Percentiles rank a stretch among this genome's conserved stretches.
These are phyloP conservation scores for Microcebus griseorufus DNA, from an alignment of 2,113 vertebrate species.

Conservation along the genomic window DNA sequence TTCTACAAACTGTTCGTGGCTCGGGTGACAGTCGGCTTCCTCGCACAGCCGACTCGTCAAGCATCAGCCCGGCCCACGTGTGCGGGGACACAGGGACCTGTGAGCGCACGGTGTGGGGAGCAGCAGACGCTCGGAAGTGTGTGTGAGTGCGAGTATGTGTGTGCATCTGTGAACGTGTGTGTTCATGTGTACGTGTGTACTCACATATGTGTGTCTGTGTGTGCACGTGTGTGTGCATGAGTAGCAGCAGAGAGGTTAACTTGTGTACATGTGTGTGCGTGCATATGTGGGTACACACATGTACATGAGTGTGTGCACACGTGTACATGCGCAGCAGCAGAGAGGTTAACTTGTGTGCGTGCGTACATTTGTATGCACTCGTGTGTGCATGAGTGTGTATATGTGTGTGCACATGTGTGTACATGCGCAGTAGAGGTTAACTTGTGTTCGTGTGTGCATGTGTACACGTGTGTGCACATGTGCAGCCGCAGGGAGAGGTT, in stretches of 20 bases:
- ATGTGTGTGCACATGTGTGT: too few relatives aligned
- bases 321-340: too few relatives aligned
- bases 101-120: constrained; percentile 49
- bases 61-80: constrained; percentile 68
- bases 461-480: too few relatives aligned
- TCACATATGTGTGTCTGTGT: accelerated
- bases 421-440: too few relatives aligned
- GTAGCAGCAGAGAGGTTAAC: too few relatives aligned
- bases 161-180: accelerated
- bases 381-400: background rate
- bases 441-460: background rate
- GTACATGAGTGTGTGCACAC: constrained; percentile 45
- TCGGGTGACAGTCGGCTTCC: constrained; percentile 78
- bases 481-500: too few relatives aligned
- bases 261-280: constrained; percentile 61
- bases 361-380: background rate
- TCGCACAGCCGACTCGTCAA: constrained; percentile 68
- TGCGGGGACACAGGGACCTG: constrained; percentile 58
- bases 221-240: constrained; percentile 13
- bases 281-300: background rate
- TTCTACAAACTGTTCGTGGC: constrained; percentile 79
- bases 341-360: too few relatives aligned
- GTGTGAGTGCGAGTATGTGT: background rate
- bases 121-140: constrained; percentile 69
- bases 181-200: accelerated